Base-by-base conservation (phyloP, 2,888 invertebrate species). In the Eucera pruinosa region DNA sequence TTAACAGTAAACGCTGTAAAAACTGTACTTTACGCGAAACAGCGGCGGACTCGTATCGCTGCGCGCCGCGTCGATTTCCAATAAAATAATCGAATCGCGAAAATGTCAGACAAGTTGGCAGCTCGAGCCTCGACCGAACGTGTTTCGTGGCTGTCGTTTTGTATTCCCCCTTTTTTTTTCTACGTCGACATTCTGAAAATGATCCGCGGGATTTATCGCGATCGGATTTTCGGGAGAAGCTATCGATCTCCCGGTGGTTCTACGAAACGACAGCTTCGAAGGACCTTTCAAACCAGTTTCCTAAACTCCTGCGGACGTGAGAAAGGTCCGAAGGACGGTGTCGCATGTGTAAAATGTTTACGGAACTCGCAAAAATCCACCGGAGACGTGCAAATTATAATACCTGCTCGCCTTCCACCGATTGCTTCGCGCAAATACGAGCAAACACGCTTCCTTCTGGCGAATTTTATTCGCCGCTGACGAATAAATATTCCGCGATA, bases 271-370 rank as follows among this genome's bases (percentile, higher is more conserved):
- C 78, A 84, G 76, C 73, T 45, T 60, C 73, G 74, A 70, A 80
- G 78, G 74, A 81, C 57, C 78, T 64, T 70, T 81, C 45, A 83
- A 86, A 86, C 85, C 82, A 83, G 85, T 86, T 85, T 67, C 80
- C 83, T 78, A 86, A 82, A 80, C 73, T 81, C 36, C 33, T 47
- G 30, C 39, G 43, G 55, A 67, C 73, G 73, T 55, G 73, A 75
- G 78, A 75, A 81, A 80, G 78, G 60, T 73, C 47, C 84, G 78
- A 83, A 78, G 79, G 76, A 79, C 75, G 79, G 54, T 33, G 48
- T 48, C 68, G 54, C 55, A 47, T 7, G 3, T 62, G 58, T 74
- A 52, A 71, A 69, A 47, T 69, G 71, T 75, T 74, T 55, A 47
- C 61, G 52, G 64, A 52, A 57, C 65, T 43, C 47, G 65, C 57